Conservation (phyloP, 2,797 vertebrate genomes). For the Clarias laeviceps region DNA sequence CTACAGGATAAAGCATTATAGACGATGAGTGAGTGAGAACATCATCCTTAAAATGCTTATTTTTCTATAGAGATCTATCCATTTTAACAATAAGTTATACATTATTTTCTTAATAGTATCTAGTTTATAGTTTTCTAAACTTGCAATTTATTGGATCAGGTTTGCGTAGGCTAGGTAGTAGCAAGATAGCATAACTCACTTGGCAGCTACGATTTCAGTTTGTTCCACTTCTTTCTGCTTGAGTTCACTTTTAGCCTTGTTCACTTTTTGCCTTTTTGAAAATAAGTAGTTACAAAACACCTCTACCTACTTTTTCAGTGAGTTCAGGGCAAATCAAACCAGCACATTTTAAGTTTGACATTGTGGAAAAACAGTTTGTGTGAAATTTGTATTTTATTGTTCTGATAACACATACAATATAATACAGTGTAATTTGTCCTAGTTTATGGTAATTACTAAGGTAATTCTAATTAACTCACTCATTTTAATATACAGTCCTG, state of each 20-base stretch:
- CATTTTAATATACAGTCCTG: not conserved
- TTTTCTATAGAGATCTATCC: not conserved
- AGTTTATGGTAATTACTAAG: not conserved
- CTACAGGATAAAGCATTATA: no score
- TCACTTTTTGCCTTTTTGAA: no score
- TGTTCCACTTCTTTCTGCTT: not conserved
- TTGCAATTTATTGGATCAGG: no score
- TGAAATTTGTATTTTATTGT: not conserved
- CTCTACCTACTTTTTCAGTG: not conserved
- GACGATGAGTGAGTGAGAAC: no score
- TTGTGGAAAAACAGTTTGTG: not conserved
- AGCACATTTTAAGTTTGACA: not conserved
- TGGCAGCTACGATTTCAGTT: not conserved
- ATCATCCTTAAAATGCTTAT: not conserved
- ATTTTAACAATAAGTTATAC: not conserved
- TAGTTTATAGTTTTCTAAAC: not conserved
- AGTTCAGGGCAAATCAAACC: not conserved
- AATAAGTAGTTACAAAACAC: not conserved
- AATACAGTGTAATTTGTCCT: not conserved
- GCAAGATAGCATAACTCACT: not conserved
- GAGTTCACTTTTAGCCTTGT: no score
- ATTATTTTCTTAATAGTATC: not conserved
- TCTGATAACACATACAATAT: no score
- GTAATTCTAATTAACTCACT: not conserved
- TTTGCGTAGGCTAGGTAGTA: no score